Percentiles rank a stretch among this genome's conserved stretches.
These are phyloP conservation scores for Drosophila nikananu DNA, from an alignment of 1,140 invertebrate genomes.

Conservation along the genomic window DNA sequence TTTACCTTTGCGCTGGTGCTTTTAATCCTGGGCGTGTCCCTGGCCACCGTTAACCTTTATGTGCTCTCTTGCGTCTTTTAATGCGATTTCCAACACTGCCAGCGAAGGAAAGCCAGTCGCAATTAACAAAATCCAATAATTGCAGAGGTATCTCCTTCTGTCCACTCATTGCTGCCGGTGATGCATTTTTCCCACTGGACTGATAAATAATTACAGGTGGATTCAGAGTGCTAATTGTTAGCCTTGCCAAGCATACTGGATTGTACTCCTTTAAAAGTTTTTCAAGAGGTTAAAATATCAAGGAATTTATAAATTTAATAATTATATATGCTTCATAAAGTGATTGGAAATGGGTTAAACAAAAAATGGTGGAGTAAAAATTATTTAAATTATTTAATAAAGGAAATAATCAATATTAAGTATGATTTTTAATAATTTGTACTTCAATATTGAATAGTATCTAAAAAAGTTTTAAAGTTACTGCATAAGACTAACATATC, in stretches of 20 bases:
- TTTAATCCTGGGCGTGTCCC: conserved; percentile 54
- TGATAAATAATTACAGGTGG: conserved; percentile 20
- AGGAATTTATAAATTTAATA: not conserved
- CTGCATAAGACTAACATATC: no score
- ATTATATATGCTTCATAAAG: not conserved
- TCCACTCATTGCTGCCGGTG: not conserved
- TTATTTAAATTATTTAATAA: no score
- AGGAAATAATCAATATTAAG: no score
- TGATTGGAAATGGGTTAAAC: no score
- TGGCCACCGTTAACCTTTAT: conserved; percentile 56
- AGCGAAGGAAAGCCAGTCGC: conserved; percentile 17
- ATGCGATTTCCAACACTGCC: conserved; percentile 54
- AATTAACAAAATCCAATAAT: conserved; percentile 79
- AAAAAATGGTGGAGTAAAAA: no score
- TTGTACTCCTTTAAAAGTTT: not conserved
- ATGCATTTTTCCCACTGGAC: conserved; percentile 32
- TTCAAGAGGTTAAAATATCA: not conserved
- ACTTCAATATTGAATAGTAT: no score
- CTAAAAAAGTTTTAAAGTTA: no score
- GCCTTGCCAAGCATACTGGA: not conserved
- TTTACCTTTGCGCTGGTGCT: conserved; percentile 53
- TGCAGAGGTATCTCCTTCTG: conserved; percentile 4
- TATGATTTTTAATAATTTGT: no score
- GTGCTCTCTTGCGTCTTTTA: conserved; percentile 38
- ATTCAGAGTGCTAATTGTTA: conserved; percentile 1